phyloP scores from a whole-genome alignment of 2,113 vertebrate genomes.

The Sylvia atricapilla region DNA sequence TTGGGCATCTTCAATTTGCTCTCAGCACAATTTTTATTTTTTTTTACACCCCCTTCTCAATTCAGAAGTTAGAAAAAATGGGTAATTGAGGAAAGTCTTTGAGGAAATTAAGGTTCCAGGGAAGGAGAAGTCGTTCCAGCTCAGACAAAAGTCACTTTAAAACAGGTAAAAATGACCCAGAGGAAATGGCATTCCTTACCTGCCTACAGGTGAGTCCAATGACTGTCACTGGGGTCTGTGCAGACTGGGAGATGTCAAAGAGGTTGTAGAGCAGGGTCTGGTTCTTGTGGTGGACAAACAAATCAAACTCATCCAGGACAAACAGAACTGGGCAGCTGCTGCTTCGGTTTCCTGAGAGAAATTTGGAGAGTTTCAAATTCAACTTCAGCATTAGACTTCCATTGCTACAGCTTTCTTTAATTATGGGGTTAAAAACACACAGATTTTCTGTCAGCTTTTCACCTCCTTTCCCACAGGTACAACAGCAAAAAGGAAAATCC shows the following conservation, averaged over 20 bases:
- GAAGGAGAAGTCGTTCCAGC: background rate
- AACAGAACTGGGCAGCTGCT: slow-evolving; percentile 90
- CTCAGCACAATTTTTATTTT: background rate
- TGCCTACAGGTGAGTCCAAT: slow-evolving; percentile 93
- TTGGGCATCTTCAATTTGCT: background rate
- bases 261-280: slow-evolving; percentile 97
- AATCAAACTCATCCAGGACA: slow-evolving; percentile 94
- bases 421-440: background rate
- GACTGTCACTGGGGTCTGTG: slow-evolving; percentile 91
- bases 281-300: slow-evolving; percentile 96
- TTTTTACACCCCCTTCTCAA: background rate
- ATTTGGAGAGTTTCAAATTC: background rate
- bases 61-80: background rate
- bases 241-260: slow-evolving; percentile 92
- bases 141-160: background rate
- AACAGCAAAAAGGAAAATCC: background rate
- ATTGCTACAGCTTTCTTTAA: background rate
- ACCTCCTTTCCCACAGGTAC: rapidly evolving
- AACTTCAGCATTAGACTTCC: background rate
- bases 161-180: background rate
- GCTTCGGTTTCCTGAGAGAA: slow-evolving; percentile 80
- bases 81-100: background rate
- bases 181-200: slow-evolving; percentile 68
- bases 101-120: background rate
- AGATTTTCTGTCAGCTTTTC: background rate